phyloP scores from a whole-genome alignment of 2,888 invertebrate species.

The Linnaemya tessellans region DNA sequence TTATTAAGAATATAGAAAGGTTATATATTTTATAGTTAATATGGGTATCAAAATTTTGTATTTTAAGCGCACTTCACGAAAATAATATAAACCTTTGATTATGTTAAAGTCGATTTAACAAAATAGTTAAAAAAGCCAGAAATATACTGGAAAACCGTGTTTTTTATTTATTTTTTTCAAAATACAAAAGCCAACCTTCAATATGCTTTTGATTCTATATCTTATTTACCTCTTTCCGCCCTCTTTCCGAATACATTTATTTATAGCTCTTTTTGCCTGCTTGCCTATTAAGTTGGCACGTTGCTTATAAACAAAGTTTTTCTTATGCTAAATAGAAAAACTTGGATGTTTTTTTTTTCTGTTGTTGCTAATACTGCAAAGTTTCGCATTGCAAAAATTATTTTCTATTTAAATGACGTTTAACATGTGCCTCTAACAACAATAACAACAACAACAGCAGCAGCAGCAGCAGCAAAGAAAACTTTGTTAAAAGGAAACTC shows the following conservation, averaged over 20 bases:
- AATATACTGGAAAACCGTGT: too few species aligned
- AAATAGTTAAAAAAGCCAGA: too few species aligned
- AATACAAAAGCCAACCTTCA: neutral
- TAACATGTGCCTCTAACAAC: conserved; percentile 69
- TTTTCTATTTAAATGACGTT: conserved; percentile 71
- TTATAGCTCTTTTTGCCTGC: conserved; percentile 36
- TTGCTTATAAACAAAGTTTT: conserved; percentile 67
- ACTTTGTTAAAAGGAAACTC: conserved; percentile 67
- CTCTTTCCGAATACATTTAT: conserved; percentile 19
- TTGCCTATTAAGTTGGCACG: conserved; percentile 67
- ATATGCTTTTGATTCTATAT: neutral
- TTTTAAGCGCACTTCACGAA: neutral
- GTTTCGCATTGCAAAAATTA: conserved; percentile 71
- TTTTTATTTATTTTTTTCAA: neutral
- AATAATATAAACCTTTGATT: conserved; percentile 15
- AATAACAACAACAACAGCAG: conserved; percentile 45
- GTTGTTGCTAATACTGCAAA: conserved; percentile 64
- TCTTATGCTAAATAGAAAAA: conserved; percentile 71
- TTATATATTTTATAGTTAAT: neutral
- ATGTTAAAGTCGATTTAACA: neutral
- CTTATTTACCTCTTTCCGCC: too few species aligned
- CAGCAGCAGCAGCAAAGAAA: conserved; percentile 32
- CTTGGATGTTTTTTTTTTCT: conserved; percentile 50
- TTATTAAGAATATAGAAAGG: conserved; percentile 19
- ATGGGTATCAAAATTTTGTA: conserved; percentile 37